phyloP scores from a whole-genome alignment of 2,888 invertebrate species.

The Tridacna crocea region DNA sequence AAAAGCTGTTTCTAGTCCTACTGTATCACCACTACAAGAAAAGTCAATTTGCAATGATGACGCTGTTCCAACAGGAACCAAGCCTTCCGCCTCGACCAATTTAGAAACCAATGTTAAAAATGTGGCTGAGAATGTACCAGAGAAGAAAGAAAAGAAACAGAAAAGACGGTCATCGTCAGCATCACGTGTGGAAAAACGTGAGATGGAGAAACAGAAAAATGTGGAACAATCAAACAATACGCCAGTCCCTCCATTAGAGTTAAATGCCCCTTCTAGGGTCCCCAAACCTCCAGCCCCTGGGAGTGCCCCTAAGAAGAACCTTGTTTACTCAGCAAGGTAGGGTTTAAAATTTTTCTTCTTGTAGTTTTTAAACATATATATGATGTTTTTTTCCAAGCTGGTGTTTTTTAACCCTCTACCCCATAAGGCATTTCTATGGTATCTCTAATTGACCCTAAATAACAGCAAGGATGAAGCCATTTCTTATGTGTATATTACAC shows the following conservation, averaged over 20 bases:
- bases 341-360: background rate
- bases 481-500: too few relatives aligned
- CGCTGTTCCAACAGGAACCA: conserved; percentile 40
- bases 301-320: conserved; percentile 75
- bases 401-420: too few relatives aligned
- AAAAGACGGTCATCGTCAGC: conserved; percentile 72
- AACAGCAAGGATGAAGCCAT: too few relatives aligned
- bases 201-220: conserved; percentile 44
- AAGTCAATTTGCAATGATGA: conserved; percentile 39
- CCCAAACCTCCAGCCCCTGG: conserved; percentile 80
- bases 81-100: conserved; percentile 16
- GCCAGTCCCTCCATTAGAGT: conserved; percentile 61
- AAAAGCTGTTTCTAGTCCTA: conserved; percentile 40
- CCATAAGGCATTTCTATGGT: too few relatives aligned
- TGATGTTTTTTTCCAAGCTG: too few relatives aligned
- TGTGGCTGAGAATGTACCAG: conserved; percentile 31
- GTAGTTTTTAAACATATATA: too few relatives aligned
- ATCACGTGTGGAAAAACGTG: conserved; percentile 59
- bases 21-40: conserved; percentile 57
- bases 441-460: too few relatives aligned
- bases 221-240: conserved; percentile 59
- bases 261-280: conserved; percentile 63
- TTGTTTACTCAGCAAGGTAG: conserved; percentile 76
- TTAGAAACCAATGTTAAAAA: conserved; percentile 21
- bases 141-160: conserved; percentile 41